Evolutionary conservation across 2,888 invertebrate species (phyloP).

Genomic region (Diaprepes abbreviatus): DNA sequence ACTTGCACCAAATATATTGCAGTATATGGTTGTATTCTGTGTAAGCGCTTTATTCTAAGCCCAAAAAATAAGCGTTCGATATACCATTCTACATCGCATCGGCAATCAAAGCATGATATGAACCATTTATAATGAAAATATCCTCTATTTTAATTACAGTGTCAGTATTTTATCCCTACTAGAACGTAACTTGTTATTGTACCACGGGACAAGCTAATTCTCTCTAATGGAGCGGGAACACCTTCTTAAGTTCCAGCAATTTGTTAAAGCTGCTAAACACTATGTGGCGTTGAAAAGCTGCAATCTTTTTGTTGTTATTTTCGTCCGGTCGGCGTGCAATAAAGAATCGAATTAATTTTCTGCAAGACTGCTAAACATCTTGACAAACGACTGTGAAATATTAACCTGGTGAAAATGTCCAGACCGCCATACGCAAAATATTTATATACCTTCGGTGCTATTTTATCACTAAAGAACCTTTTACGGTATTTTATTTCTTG

Average conservation of each 20-base stretch:
- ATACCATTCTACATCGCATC: too few relatives aligned
- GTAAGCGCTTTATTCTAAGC: too few relatives aligned
- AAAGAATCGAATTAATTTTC: slow-evolving; percentile 64
- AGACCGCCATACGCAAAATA: slow-evolving; percentile 57
- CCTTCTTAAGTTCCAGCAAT: slow-evolving; percentile 17
- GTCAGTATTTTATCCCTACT: background rate
- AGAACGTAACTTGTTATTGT: background rate
- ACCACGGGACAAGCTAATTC: background rate
- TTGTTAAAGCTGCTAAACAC: slow-evolving; percentile 52
- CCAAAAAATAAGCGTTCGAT: too few relatives aligned
- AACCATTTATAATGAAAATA: too few relatives aligned
- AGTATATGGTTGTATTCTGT: too few relatives aligned
- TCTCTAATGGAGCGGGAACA: background rate
- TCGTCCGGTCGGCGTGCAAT: slow-evolving; percentile 51
- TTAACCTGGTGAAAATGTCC: slow-evolving; percentile 60
- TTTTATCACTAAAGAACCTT: slow-evolving; percentile 48
- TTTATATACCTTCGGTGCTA: slow-evolving; percentile 49
- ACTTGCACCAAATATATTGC: too few relatives aligned
- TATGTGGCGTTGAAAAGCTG: slow-evolving; percentile 52
- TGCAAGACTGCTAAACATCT: slow-evolving; percentile 63
- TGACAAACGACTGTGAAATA: slow-evolving; percentile 66
- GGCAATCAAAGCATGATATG: too few relatives aligned
- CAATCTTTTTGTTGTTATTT: slow-evolving; percentile 55
- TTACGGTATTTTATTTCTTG: slow-evolving; percentile 41
- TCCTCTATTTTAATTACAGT: too few relatives aligned